Base-by-base conservation (phyloP, 2,113 vertebrate species). In the Carettochelys insculpta region DNA sequence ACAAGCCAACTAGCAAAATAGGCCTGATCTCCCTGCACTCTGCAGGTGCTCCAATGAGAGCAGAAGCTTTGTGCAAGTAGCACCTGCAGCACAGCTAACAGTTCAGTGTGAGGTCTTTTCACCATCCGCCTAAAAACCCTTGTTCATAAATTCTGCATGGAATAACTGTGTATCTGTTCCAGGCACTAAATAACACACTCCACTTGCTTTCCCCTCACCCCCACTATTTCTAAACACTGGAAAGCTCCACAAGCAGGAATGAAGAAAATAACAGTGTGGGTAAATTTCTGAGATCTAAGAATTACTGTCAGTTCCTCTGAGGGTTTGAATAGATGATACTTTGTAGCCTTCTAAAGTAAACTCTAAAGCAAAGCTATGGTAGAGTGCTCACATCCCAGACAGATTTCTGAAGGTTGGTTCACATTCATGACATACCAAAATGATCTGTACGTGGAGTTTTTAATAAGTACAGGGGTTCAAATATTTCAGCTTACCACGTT, bases 1-100 rank as follows among this genome's bases (percentile, higher is more conserved):
- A 95, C 90, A 88, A 95, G 93, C 61, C 82, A 93, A 52, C 68
- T 90, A 87, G 87, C 2, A 92, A 91, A 95, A 92, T 52, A 95
- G 92, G 22, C 68, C 89, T 89, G 91, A 86, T 6, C 51, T 80
- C 85, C 68, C 17, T 34, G 45, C 54, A 78, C 19, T 75, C 22
- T 90, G 90, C 51, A 90, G 12, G 19, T 25, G 24, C 31, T 87
- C 38, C 41, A 38, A 0, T 31, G 88, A 89, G 95, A 86, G 85
- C 3, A 9, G 34, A 12, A 0, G 1, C 29, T 87, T 77, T 11
- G 29, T 14, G 75, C 34, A 90, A 88, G 76, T 27, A 78, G 20
- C 86, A 95, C 80, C 47, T 87, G 86, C n/a, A 82, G 38, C 73
- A 29, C 31, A 85, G 38, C 22, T n/a, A 91, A 71, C n/a, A 82